Evolutionary conservation across 1,140 invertebrate genomes (phyloP), one percentile per base, ranked within the genome.

Genomic region (Galendromus occidentalis): DNA sequence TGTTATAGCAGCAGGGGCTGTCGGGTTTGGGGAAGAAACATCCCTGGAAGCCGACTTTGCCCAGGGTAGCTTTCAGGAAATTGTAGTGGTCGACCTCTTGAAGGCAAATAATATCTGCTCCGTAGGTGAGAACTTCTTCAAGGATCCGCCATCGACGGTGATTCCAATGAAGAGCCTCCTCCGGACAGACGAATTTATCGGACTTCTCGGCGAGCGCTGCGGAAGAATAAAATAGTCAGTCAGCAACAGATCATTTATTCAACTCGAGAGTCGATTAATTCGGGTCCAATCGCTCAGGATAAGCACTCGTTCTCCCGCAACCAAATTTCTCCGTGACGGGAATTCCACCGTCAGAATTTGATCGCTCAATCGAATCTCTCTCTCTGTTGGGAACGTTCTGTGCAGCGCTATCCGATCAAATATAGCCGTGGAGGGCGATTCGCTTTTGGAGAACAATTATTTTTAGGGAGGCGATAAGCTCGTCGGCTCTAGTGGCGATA

Each of bases 21-120:
- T 87, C 84, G 0, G 85, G 85, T 74, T 88, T 88, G 0, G 84
- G 84, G 70, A 82, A 82, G 74, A 87, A 88, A 55, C 81, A 78
- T 4, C 86, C 86, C 0, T 73, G 72, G 71, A 85, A 88, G 1
- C 85, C 84, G 70, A 84, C 78, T 18, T 79, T 78, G 1, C 73
- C 76, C 59, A 88, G 73, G 12, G 81, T 78, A 29, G 77, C 78
- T 68, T 82, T 76, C 22, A 88, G 71, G 70, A 85, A 86, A 64
- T 81, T 80, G 71, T 84, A 88, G 71, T 86, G 84, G 73, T 88
- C 86, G 1, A 87, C 70, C 59, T 71, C 82, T 77, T 88, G 83
- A 68, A 87, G 76, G 73, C 86, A 87, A 63, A 87, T 78, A 44
- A 88, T 78, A 71, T 86, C 84, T 1, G 85, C 83, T 67, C 79